Percentiles rank a stretch among this genome's conserved stretches.
Conservation (phyloP, 2,888 invertebrate species). For the Sinodicranocentrus sp. region DNA sequence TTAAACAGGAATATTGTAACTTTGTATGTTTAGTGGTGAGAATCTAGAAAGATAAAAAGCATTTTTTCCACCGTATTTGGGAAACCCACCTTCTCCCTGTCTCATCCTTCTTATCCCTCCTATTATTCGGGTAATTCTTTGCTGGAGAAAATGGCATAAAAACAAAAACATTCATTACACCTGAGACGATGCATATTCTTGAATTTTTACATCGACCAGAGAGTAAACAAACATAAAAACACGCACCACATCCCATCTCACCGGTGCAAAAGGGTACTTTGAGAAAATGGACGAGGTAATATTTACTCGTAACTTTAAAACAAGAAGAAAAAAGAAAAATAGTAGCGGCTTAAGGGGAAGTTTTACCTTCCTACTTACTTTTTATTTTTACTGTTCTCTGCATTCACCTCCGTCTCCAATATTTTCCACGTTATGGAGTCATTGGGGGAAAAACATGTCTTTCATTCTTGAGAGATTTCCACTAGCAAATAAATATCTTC, state of each 20-base stretch:
- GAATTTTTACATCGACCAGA: not conserved
- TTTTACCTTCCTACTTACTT: not conserved
- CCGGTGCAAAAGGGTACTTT: not conserved
- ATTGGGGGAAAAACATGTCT: conserved; percentile 1
- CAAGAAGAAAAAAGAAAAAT: no score
- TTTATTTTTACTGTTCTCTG: conserved; percentile 26
- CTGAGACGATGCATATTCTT: not conserved
- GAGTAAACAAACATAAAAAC: not conserved
- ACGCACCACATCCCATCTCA: no score
- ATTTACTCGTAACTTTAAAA: conserved; percentile 8
- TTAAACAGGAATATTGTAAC: not conserved
- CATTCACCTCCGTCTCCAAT: conserved; percentile 8
- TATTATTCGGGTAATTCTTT: conserved; percentile 20
- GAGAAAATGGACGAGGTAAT: not conserved
- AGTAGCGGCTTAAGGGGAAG: no score
- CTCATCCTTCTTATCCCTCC: conserved; percentile 9
- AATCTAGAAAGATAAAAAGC: not conserved
- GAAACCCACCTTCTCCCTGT: conserved; percentile 29
- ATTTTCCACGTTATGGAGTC: conserved; percentile 30
- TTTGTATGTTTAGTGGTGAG: no score
- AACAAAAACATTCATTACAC: conserved; percentile 9
- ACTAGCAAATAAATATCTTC: conserved; percentile 23
- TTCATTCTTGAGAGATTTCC: conserved; percentile 27
- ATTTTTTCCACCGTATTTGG: conserved; percentile 37
- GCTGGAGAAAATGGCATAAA: conserved; percentile 5